A percentile compares a stretch with the other conserved stretches of the same genome.
Conservation (phyloP, 30 jellyfish, hydroid and myxozoan species). For the Aurelia sp. region DNA sequence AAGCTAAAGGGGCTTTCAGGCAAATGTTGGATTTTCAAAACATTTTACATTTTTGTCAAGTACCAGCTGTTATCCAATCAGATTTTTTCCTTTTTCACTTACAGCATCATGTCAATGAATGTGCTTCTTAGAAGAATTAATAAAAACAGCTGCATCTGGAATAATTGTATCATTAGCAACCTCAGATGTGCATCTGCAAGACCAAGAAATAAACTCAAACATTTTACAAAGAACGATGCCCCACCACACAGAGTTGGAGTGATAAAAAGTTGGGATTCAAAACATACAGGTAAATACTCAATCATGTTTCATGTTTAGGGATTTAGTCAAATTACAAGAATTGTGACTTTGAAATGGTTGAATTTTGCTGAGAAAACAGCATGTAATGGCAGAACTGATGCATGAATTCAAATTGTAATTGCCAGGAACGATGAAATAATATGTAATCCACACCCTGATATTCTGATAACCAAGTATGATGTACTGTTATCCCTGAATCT, state of each 20-base stretch:
- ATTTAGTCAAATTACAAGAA: no score
- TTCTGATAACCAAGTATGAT: no score
- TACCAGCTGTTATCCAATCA: neutral
- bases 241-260: constrained; percentile 93
- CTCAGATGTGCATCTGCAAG: constrained; percentile 39
- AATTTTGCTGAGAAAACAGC: no score
- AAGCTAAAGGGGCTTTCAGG: no score
- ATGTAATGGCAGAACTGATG: no score
- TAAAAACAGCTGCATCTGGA: neutral
- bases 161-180: neutral
- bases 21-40: no score
- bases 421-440: no score
- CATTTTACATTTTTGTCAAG: neutral
- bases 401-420: no score
- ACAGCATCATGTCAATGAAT: constrained; percentile 6
- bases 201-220: constrained; percentile 19
- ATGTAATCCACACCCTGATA: no score
- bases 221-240: constrained; percentile 67
- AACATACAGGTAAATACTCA: constrained; percentile 81
- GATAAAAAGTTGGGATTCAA: constrained; percentile 87
- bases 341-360: no score
- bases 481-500: no score
- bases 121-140: constrained; percentile 15
- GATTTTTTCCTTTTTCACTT: neutral
- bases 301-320: no score